A percentile compares a stretch with the other conserved stretches of the same genome.
Evolutionary conservation across 2,888 invertebrate genomes (phyloP).

Genomic region (Norana najaformis): DNA sequence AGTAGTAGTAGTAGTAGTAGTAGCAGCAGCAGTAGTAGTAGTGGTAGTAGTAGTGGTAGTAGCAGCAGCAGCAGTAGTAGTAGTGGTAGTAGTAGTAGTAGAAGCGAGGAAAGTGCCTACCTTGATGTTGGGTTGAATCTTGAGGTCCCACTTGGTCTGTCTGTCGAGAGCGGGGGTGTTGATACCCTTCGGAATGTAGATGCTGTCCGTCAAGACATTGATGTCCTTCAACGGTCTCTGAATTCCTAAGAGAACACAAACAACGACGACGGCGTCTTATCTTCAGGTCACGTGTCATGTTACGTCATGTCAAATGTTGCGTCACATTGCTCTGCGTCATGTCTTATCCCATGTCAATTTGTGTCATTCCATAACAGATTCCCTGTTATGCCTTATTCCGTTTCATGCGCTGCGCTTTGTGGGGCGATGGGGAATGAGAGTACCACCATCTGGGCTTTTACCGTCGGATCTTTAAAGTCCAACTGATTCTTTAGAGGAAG

Average conservation of each 20-base stretch:
- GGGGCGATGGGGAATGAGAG: too few species aligned
- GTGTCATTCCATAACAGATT: too few species aligned
- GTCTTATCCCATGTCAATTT: too few species aligned
- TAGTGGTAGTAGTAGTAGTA: neutral
- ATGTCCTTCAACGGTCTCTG: constrained; percentile 96
- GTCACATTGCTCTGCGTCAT: too few species aligned
- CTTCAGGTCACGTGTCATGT: neutral
- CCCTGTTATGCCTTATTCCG: too few species aligned
- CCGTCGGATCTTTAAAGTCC: too few species aligned
- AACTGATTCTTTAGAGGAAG: too few species aligned
- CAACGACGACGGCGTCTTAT: neutral
- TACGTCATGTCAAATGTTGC: neutral
- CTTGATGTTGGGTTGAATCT: constrained; percentile 28
- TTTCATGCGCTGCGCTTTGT: too few species aligned
- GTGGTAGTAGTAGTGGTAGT: neutral
- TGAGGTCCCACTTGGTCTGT: constrained; percentile 84
- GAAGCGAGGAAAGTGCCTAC: neutral
- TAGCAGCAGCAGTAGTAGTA: neutral
- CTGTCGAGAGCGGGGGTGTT: constrained; percentile 89
- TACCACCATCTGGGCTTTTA: too few species aligned
- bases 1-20: neutral
- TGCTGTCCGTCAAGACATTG: constrained; percentile 86
- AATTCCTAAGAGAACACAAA: constrained; percentile 69
- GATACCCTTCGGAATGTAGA: constrained; percentile 99
- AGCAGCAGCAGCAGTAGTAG: neutral